These are phyloP conservation scores for Cephalopachus bancanus DNA, from an alignment of 2,797 vertebrate genomes.

Conservation along the genomic window DNA sequence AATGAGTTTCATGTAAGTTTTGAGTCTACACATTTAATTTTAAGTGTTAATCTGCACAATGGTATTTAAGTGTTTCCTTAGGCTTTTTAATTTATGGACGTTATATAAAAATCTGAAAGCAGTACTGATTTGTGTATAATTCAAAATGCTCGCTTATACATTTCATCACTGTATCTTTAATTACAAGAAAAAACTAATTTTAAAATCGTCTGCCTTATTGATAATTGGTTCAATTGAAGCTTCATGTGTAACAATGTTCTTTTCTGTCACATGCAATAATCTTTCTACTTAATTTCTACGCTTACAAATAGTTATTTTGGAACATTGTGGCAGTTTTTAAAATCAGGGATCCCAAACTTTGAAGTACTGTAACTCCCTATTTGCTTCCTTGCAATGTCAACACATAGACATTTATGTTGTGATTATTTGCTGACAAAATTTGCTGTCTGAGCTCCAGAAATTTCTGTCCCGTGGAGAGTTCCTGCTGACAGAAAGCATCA, in stretches of 20 bases:
- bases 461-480: neutral
- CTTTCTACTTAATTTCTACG: slow-evolving; percentile 9
- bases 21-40: slow-evolving; percentile 15
- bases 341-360: neutral
- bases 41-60: neutral
- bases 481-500: neutral
- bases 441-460: neutral
- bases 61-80: neutral
- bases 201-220: slow-evolving; percentile 44
- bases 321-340: neutral
- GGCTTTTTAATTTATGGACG: neutral
- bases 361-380: neutral
- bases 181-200: slow-evolving; percentile 1
- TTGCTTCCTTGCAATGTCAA: neutral
- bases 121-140: slow-evolving; percentile 20
- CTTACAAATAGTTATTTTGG: neutral
- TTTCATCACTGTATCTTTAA: slow-evolving; percentile 8
- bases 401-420: neutral
- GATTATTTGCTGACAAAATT: slow-evolving; percentile 4
- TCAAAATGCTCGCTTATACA: neutral
- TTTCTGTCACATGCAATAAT: neutral
- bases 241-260: neutral
- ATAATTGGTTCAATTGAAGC: neutral
- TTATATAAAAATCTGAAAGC: neutral
- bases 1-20: neutral